Percentiles rank a stretch among this genome's conserved stretches.
Evolutionary conservation across 2,888 invertebrate species (phyloP).

Genomic region (Nemapogon koenigi): DNA sequence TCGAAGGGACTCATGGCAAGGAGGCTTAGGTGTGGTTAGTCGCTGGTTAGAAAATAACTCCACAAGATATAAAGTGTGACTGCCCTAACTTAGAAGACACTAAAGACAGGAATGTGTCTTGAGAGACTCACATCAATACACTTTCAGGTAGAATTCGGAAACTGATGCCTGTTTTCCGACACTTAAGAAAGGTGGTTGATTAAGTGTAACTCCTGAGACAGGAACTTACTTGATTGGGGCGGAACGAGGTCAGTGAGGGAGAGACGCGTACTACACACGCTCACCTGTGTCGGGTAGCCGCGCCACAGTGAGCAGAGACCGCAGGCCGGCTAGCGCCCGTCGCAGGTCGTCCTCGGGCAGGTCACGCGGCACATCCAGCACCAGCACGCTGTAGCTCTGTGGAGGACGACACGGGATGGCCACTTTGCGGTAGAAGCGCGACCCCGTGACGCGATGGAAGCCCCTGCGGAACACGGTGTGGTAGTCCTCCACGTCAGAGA

Average conservation of each 20-base stretch:
- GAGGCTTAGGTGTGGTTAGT: too few relatives aligned
- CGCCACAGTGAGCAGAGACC: conserved; percentile 81
- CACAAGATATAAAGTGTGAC: too few relatives aligned
- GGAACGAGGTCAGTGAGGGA: background rate
- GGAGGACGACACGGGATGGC: conserved; percentile 86
- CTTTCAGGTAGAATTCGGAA: too few relatives aligned
- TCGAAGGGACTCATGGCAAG: too few relatives aligned
- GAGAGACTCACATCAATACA: too few relatives aligned
- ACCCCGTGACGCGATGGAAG: conserved; percentile 86
- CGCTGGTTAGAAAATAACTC: too few relatives aligned
- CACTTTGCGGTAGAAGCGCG: conserved; percentile 85
- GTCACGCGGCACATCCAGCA: conserved; percentile 84
- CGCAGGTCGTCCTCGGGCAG: conserved; percentile 85
- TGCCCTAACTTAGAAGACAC: too few relatives aligned
- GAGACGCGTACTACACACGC: background rate
- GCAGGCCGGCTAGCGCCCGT: conserved; percentile 79
- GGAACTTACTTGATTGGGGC: too few relatives aligned
- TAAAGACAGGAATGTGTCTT: too few relatives aligned
- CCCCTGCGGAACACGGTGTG: conserved; percentile 87
- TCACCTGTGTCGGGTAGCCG: conserved; percentile 64
- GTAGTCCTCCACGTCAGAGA: conserved; percentile 86
- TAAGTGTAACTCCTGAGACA: too few relatives aligned
- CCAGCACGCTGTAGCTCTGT: conserved; percentile 85
- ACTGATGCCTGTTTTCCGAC: too few relatives aligned
- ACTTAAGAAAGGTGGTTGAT: too few relatives aligned